Evolutionary conservation across 2,797 vertebrate species (phyloP).

Genomic region (Chaetophractus vellerosus): DNA sequence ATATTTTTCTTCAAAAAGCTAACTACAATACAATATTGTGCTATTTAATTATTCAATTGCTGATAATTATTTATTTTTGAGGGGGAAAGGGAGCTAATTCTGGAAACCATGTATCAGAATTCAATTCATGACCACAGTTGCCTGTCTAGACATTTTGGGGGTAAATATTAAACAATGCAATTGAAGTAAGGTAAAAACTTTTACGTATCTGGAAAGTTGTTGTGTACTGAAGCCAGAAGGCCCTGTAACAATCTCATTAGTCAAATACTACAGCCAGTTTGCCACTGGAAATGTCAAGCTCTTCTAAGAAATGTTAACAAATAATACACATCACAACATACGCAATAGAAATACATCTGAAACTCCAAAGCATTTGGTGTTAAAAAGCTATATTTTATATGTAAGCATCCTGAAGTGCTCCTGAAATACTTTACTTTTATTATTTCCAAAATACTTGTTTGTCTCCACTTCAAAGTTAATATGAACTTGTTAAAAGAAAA

Average conservation of each 20-base stretch:
- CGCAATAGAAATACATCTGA: conserved; percentile 82
- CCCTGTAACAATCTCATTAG: conserved; percentile 58
- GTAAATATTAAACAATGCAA: conserved; percentile 38
- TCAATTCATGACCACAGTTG: neutral
- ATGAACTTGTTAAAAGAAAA: conserved; percentile 78
- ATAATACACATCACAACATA: conserved; percentile 77
- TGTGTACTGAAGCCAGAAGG: conserved; percentile 68
- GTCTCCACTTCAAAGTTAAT: conserved; percentile 82
- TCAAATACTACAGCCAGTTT: conserved; percentile 69
- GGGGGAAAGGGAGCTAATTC: neutral
- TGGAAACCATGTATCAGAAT: neutral
- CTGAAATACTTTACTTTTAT: conserved; percentile 77
- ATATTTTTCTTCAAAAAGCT: conserved; percentile 45
- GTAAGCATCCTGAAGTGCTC: conserved; percentile 75
- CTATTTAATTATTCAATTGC: neutral
- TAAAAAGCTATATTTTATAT: conserved; percentile 79
- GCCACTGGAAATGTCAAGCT: conserved; percentile 79
- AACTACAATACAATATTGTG: neutral
- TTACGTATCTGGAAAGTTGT: conserved; percentile 28
- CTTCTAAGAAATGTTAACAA: conserved; percentile 85
- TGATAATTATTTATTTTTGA: neutral
- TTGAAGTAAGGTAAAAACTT: neutral
- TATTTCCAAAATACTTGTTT: conserved; percentile 72
- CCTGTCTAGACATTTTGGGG: neutral
- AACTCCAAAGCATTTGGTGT: conserved; percentile 81